Evolutionary conservation across 30 jellyfish, hydroid and myxozoan genomes (phyloP).

Genomic region (Turritopsis dohrnii): DNA sequence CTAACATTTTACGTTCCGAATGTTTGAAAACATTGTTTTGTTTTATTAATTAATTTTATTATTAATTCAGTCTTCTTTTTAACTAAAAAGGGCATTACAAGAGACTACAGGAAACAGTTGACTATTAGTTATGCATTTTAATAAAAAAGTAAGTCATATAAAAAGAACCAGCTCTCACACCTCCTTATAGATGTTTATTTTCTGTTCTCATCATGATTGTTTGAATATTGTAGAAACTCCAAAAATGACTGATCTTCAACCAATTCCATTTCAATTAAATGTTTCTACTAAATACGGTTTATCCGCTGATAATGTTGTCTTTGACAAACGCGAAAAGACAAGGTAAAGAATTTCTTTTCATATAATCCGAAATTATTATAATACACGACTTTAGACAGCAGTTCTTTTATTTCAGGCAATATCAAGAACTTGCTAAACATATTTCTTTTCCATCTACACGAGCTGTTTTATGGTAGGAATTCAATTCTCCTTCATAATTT

Average conservation of each 20-base stretch:
- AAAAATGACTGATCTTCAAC: not conserved
- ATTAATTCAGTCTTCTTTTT: no score
- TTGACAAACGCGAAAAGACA: not conserved
- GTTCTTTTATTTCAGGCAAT: not conserved
- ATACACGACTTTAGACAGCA: not conserved
- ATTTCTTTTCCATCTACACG: not conserved
- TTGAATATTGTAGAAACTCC: not conserved
- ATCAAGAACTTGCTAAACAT: not conserved
- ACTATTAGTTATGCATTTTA: no score
- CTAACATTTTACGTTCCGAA: no score
- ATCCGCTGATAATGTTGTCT: not conserved
- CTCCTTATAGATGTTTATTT: no score
- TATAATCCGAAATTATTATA: not conserved
- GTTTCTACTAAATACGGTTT: not conserved
- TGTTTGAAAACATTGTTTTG: no score
- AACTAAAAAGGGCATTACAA: no score
- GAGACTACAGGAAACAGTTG: no score
- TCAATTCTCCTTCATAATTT: not conserved
- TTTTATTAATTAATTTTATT: no score
- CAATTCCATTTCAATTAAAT: not conserved
- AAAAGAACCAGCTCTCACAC: no score
- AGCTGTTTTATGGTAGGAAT: not conserved
- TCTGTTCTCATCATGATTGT: no score
- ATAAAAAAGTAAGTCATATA: no score
- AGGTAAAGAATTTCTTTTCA: not conserved